These are phyloP conservation scores for Cylindroiulus punctatus DNA, from an alignment of 2,888 invertebrate genomes.

Conservation along the genomic window DNA sequence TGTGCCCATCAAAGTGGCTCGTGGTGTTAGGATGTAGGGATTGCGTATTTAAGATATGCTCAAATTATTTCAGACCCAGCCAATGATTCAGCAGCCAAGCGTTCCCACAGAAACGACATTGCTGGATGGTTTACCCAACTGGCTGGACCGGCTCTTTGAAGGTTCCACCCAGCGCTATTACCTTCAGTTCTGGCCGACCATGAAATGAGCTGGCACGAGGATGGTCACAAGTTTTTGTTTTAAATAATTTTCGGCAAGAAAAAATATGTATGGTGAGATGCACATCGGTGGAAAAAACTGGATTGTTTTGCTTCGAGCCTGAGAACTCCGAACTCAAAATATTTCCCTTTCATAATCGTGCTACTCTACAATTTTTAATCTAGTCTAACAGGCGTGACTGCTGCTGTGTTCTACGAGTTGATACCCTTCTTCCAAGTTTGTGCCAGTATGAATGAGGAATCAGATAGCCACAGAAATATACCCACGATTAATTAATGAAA, in stretches of 20 bases:
- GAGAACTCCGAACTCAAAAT: conserved; percentile 25
- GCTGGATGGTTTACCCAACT: conserved; percentile 90
- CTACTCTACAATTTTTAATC: conserved; percentile 15
- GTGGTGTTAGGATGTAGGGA: not conserved
- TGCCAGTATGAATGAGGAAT: conserved; percentile 8
- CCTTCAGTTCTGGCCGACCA: conserved; percentile 92
- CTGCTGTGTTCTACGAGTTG: not conserved
- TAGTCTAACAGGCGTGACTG: conserved; percentile 38
- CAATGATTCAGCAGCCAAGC: conserved; percentile 3
- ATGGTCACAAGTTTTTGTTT: not conserved
- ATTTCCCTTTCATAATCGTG: conserved; percentile 36
- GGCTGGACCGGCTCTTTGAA: conserved; percentile 96
- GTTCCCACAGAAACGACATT: conserved; percentile 64
- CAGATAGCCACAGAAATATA: not conserved
- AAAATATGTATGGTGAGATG: not conserved
- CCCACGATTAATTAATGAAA: not conserved
- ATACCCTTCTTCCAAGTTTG: conserved; percentile 9
- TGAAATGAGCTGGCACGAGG: conserved; percentile 60
- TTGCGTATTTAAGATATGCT: not conserved
- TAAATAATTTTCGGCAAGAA: not conserved
- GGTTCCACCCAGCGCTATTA: conserved; percentile 95
- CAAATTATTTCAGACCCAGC: not conserved
- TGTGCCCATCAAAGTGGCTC: not conserved
- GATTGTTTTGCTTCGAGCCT: conserved; percentile 43
- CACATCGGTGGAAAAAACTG: conserved; percentile 13